Evolutionary conservation across 2,888 invertebrate species (phyloP), one percentile per base, ranked within the genome.

Genomic region (Ariolimax columbianus): DNA sequence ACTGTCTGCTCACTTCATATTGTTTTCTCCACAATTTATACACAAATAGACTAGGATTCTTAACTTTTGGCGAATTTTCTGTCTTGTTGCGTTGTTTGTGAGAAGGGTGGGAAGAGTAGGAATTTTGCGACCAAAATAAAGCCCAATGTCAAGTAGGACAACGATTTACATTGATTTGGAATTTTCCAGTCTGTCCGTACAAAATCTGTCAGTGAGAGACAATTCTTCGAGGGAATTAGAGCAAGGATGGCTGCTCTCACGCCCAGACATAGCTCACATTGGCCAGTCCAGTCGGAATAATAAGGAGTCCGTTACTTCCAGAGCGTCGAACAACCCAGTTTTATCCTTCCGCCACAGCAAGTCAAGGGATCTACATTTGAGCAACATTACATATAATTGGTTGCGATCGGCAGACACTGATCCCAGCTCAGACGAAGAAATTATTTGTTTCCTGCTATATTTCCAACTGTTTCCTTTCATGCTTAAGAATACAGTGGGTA

Each of bases 361-460:
- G 78, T 78, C 78, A 63, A 38, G 26, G 40, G 40, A 59, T 78
- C 78, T 38, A 63, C 78, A 63, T 40, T 40, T 38, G 40, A 78
- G 63, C 63, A 78, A 78, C 78, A 78, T 63, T 63, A 38, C 23
- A 63, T 63, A 78, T 78, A 78, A 78, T 78, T 63, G 63, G 59
- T 33, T 78, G 40, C 78, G 40, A 78, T 40, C 36, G 59, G 26
- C 63, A n/a, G 40, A 30, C 78, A 63, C 78, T 47, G 75, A 77
- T 77, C 63, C 55, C 1, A 17, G 7, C n/a, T 63, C 59, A 63
- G 63, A 78, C 38, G n/a, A 30, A 59, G n/a, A n/a, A n/a, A 38
- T 23, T 63, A 33, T 17, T 26, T 26, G 26, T n/a, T 38, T 78
- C 9, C 40, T 63, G 23, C 38, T 78, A 7, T 40, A 40, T 63